Evolutionary conservation across 2,113 vertebrate species (phyloP).

Genomic region (Etheostoma cragini): DNA sequence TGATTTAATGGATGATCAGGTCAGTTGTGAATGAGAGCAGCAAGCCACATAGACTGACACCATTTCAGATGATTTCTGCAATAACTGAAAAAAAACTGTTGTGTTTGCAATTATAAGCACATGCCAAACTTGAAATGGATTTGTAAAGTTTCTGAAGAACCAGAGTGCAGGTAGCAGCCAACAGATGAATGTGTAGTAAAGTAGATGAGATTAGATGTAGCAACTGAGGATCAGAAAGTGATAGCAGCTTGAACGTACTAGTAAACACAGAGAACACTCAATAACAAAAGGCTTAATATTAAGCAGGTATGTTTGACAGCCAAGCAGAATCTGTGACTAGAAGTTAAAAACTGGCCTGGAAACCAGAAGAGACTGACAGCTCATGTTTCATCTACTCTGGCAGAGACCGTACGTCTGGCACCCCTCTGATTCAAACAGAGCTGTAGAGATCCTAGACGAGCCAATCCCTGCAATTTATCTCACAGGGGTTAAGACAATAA

Average conservation of each 20-base stretch:
- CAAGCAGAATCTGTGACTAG: not conserved
- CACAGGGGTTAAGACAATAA: too few relatives aligned
- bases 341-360: not conserved
- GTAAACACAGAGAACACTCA: not conserved
- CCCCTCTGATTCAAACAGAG: too few relatives aligned
- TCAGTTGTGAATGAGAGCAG: slow-evolving; percentile 25
- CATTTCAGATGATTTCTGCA: slow-evolving; percentile 32
- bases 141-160: slow-evolving; percentile 38
- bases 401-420: too few relatives aligned
- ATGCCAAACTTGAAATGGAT: slow-evolving; percentile 62
- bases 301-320: not conserved
- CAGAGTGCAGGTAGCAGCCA: slow-evolving; percentile 12
- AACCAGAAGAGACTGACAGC: too few relatives aligned
- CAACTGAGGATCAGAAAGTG: slow-evolving; percentile 8
- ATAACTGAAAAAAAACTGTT: slow-evolving; percentile 46
- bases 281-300: slow-evolving; percentile 13
- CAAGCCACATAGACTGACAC: slow-evolving; percentile 26
- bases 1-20: slow-evolving; percentile 36
- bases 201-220: slow-evolving; percentile 25
- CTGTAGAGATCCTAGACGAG: too few relatives aligned
- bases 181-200: slow-evolving; percentile 37
- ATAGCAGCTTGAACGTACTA: not conserved
- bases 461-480: too few relatives aligned
- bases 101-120: slow-evolving; percentile 47
- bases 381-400: too few relatives aligned